Evolutionary conservation across 2,888 invertebrate species (phyloP).

Genomic region (Machimus atricapillus): DNA sequence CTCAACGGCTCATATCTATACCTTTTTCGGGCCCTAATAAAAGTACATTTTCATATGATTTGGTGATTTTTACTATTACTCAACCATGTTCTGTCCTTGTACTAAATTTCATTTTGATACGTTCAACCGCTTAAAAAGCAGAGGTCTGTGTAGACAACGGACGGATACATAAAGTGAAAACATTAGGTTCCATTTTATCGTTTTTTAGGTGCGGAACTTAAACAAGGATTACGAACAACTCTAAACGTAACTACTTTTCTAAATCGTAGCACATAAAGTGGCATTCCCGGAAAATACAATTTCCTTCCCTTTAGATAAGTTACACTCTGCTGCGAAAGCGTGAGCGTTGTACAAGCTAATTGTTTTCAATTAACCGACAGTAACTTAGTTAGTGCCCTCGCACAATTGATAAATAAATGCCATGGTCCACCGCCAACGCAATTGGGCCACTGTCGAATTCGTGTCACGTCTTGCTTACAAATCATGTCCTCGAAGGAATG

Average conservation of each 20-base stretch:
- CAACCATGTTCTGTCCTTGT: too few species aligned
- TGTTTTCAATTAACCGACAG: not conserved
- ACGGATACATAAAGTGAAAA: too few species aligned
- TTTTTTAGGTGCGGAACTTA: too few species aligned
- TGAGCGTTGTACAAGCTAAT: not conserved
- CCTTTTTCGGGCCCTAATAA: too few species aligned
- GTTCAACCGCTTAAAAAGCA: too few species aligned
- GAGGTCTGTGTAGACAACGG: too few species aligned
- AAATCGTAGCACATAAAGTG: not conserved
- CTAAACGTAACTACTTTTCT: not conserved
- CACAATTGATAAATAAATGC: not conserved
- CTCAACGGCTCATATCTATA: too few species aligned
- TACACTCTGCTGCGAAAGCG: not conserved
- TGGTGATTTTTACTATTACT: too few species aligned
- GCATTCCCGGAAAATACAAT: not conserved
- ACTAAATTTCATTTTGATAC: too few species aligned
- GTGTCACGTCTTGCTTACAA: not conserved
- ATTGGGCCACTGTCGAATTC: not conserved
- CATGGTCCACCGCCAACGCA: not conserved
- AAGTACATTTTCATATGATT: too few species aligned
- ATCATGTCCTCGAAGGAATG: conserved; percentile 19
- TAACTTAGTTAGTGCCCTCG: not conserved
- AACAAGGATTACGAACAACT: not conserved
- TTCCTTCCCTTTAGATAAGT: not conserved
- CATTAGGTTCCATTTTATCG: too few species aligned